phyloP scores from a whole-genome alignment of 2,797 vertebrate species.

The Ciconia nigra region DNA sequence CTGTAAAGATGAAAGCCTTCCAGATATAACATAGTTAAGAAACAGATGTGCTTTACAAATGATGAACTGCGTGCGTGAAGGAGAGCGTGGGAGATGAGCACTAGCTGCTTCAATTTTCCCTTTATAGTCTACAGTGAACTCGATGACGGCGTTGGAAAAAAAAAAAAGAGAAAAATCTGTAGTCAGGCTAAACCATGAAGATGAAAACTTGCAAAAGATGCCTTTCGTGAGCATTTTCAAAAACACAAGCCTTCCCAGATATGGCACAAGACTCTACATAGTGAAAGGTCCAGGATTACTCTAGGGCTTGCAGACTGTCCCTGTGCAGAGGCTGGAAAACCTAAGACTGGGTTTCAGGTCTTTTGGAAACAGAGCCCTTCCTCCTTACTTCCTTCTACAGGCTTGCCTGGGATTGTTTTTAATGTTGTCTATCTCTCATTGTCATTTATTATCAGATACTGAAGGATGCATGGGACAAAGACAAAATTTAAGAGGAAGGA shows the following conservation, averaged over 20 bases:
- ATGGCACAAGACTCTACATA: background rate
- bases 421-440: background rate
- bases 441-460: background rate
- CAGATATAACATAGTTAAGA: background rate
- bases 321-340: background rate
- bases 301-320: background rate
- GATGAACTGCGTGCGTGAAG: background rate
- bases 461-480: background rate
- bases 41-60: background rate
- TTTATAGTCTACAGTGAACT: background rate
- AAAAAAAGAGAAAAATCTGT: background rate
- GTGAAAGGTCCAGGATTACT: background rate
- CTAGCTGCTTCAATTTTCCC: background rate
- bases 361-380: background rate
- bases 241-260: background rate
- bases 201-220: background rate
- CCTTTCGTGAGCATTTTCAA: background rate
- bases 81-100: background rate
- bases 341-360: background rate
- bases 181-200: background rate
- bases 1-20: background rate
- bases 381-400: background rate
- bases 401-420: background rate
- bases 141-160: rapidly evolving
- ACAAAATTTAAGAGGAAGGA: background rate